Percentiles rank a stretch among this genome's conserved stretches.
Evolutionary conservation across 2,113 vertebrate genomes (phyloP).

Genomic region (Actenoides hombroni): DNA sequence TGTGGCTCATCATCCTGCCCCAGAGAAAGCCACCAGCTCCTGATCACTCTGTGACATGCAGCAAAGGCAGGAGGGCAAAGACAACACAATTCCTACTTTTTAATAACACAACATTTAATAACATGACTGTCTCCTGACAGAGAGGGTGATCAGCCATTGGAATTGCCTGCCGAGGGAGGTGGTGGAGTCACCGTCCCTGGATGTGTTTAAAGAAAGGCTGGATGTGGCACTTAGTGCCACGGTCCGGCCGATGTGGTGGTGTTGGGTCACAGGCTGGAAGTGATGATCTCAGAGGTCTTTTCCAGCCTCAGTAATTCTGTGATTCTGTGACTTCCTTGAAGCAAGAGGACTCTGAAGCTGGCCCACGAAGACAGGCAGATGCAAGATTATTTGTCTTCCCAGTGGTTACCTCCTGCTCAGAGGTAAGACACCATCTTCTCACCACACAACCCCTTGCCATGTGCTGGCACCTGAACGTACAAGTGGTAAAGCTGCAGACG

Average conservation of each 20-base stretch:
- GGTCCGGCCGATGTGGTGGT: too few species aligned
- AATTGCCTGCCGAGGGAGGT: too few species aligned
- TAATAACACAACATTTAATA: neutral
- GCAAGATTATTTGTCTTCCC: neutral
- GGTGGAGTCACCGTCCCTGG: too few species aligned
- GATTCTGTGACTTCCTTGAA: neutral
- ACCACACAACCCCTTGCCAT: neutral
- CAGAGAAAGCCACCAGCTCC: neutral
- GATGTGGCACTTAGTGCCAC: too few species aligned
- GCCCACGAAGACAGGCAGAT: neutral
- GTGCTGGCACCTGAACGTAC: neutral
- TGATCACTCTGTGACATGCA: fast-evolving
- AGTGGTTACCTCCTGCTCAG: neutral
- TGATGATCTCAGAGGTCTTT: too few species aligned
- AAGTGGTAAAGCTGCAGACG: neutral
- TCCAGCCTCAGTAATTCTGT: too few species aligned
- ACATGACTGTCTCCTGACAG: too few species aligned
- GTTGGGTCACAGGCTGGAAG: too few species aligned
- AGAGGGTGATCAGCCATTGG: too few species aligned
- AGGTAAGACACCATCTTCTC: neutral
- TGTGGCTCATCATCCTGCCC: neutral
- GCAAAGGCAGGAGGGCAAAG: neutral
- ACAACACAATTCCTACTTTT: neutral
- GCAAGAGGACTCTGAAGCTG: neutral
- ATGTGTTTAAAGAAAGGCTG: too few species aligned